Evolutionary conservation across 2,113 vertebrate genomes (phyloP).

Genomic region (Machaerirhynchus nigripectus): DNA sequence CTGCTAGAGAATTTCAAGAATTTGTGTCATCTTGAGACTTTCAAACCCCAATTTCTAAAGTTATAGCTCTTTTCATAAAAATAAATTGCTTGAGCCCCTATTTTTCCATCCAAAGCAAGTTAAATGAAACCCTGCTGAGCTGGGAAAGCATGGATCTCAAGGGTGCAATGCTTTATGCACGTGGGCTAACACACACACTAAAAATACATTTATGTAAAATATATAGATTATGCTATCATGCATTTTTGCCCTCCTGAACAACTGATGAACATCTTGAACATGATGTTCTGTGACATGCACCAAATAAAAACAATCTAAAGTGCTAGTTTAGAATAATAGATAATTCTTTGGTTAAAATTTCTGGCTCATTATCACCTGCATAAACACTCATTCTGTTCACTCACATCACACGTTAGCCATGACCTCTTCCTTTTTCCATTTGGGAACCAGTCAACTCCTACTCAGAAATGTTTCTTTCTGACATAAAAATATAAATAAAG

Average conservation of each 20-base stretch:
- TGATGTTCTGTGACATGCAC: not conserved
- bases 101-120: not conserved
- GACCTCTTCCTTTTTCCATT: not conserved
- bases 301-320: not conserved
- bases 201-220: not conserved
- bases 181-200: rapidly evolving
- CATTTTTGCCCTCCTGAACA: not conserved
- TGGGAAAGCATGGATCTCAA: not conserved
- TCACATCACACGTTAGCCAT: not conserved
- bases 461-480: not conserved
- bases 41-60: not conserved
- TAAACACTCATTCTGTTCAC: not conserved
- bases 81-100: not conserved
- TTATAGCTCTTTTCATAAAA: not conserved
- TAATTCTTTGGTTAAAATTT: not conserved
- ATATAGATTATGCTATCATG: not conserved
- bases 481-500: not conserved
- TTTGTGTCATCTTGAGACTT: not conserved
- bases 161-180: not conserved
- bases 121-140: not conserved
- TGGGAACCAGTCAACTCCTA: not conserved
- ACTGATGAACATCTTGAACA: not conserved
- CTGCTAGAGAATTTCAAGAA: not conserved
- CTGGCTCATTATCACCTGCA: not conserved
- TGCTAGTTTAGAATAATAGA: not conserved